phyloP scores from a whole-genome alignment of 2,888 invertebrate genomes.

The Synanthedon vespiformis region DNA sequence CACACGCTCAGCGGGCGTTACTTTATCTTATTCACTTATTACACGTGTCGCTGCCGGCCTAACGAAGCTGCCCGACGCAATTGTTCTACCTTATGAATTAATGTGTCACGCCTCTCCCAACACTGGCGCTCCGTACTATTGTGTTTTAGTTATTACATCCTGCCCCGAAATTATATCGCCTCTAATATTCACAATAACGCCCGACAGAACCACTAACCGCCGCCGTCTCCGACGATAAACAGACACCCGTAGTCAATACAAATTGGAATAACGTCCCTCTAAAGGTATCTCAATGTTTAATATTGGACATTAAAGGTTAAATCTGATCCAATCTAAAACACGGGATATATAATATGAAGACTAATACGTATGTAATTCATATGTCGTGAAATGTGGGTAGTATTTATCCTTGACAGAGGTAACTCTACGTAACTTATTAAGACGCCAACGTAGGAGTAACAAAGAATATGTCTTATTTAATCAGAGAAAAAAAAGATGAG shows the following conservation, averaged over 20 bases:
- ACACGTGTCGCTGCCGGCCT: slow-evolving; percentile 50
- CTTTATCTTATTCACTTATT: slow-evolving; percentile 63
- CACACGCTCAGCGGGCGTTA: slow-evolving; percentile 31
- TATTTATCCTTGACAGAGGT: slow-evolving; percentile 36
- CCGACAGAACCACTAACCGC: slow-evolving; percentile 12
- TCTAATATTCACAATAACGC: slow-evolving; percentile 24
- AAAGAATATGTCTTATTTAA: slow-evolving; percentile 27
- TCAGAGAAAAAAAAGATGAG: slow-evolving; percentile 14
- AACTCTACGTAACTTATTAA: slow-evolving; percentile 39
- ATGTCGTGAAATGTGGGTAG: slow-evolving; percentile 15
- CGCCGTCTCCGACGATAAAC: no score
- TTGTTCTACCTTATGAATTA: slow-evolving; percentile 46
- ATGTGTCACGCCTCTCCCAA: neutral
- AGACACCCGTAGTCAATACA: no score
- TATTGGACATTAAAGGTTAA: no score
- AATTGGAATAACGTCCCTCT: no score
- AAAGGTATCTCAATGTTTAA: no score
- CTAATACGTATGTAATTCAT: slow-evolving; percentile 19
- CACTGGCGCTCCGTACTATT: slow-evolving; percentile 10
- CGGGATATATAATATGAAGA: no score
- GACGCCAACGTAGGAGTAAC: slow-evolving; percentile 18
- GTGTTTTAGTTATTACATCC: slow-evolving; percentile 8
- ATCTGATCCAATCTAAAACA: no score
- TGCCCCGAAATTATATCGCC: slow-evolving; percentile 18
- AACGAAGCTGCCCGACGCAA: slow-evolving; percentile 46